Evolutionary conservation across 2,888 invertebrate genomes (phyloP).

Genomic region (Alviniconcha strummeri): DNA sequence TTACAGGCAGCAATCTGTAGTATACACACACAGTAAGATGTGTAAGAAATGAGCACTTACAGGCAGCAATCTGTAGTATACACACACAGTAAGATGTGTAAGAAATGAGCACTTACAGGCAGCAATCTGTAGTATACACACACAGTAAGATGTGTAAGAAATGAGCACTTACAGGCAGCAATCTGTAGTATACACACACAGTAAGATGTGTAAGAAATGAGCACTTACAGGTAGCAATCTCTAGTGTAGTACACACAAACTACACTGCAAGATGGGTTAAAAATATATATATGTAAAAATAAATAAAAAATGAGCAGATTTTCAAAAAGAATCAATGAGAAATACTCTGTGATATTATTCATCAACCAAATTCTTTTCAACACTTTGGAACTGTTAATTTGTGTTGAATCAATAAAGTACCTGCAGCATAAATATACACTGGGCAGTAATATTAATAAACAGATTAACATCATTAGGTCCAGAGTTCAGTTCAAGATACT

Average conservation of each 20-base stretch:
- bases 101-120: not conserved
- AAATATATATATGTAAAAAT: not conserved
- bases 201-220: not conserved
- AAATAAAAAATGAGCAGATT: no score
- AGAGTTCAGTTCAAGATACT: no score
- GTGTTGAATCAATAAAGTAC: no score
- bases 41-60: not conserved
- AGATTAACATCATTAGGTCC: no score
- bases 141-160: not conserved
- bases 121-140: conserved; percentile 49
- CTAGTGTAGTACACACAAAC: conserved; percentile 7
- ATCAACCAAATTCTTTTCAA: no score
- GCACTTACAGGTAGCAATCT: conserved; percentile 46
- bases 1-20: conserved; percentile 49
- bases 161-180: not conserved
- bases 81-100: not conserved
- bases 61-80: conserved; percentile 49
- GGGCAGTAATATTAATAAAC: no score
- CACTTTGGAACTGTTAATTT: no score
- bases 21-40: not conserved
- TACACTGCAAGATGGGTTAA: not conserved
- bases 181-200: conserved; percentile 49
- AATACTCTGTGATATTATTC: no score
- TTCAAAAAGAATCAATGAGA: no score
- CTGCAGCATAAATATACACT: no score